Evolutionary conservation across 2,888 invertebrate species (phyloP).

Genomic region (Pterostichus madidus): DNA sequence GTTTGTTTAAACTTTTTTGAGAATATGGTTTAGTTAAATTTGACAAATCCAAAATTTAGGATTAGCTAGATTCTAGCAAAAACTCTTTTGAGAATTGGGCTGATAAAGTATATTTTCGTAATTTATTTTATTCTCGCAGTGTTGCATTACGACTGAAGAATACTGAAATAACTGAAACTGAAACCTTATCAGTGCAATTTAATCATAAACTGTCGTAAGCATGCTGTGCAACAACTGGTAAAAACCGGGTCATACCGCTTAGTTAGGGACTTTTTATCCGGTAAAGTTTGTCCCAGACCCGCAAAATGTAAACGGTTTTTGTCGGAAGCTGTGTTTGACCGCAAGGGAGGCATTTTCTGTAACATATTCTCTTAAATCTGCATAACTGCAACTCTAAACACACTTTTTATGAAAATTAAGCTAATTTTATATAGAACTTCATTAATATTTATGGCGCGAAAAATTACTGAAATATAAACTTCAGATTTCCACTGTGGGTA

Average conservation of each 20-base stretch:
- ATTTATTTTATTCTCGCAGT: too few relatives aligned
- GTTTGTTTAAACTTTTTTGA: too few relatives aligned
- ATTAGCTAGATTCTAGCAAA: too few relatives aligned
- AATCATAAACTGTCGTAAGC: constrained; percentile 44
- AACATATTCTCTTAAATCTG: constrained; percentile 17
- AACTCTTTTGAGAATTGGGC: too few relatives aligned
- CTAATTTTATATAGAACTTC: constrained; percentile 15
- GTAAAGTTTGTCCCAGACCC: constrained; percentile 21
- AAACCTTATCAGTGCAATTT: constrained; percentile 42
- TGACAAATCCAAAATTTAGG: too few relatives aligned
- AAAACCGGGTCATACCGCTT: constrained; percentile 46
- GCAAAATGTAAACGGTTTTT: constrained; percentile 50
- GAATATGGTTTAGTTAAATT: too few relatives aligned
- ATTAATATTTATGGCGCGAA: constrained; percentile 29
- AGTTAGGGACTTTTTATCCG: constrained; percentile 42
- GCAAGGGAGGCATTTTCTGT: constrained; percentile 16
- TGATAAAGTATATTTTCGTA: too few relatives aligned
- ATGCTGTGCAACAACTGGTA: constrained; percentile 46
- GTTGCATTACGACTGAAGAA: background rate
- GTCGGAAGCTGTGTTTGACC: constrained; percentile 23
- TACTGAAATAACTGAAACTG: constrained; percentile 26
- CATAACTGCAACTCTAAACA: constrained; percentile 30
- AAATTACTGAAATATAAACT: background rate
- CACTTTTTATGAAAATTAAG: constrained; percentile 20
- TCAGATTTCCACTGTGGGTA: too few relatives aligned